Evolutionary conservation across 1,140 invertebrate species (phyloP), one percentile per base, ranked within the genome.

Genomic region (Tenebrio molitor): DNA sequence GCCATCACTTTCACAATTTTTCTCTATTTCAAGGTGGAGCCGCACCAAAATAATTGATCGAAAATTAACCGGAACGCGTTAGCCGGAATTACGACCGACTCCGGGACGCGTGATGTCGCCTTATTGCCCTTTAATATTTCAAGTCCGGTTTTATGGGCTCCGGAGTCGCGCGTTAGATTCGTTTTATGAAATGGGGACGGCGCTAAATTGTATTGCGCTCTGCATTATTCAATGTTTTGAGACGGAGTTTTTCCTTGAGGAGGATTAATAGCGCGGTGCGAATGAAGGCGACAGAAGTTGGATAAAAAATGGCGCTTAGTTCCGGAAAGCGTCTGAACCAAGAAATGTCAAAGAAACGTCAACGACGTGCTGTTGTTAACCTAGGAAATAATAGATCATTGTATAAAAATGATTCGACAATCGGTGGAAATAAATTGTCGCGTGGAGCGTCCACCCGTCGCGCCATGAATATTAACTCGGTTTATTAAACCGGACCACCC

Each of bases 181-280:
- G 46, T 53, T 53, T 53, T 53, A 53, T 53, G 46, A 53, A 53
- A 53, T 53, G 46, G 46, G 46, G 14, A 46, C 42, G 42, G 42
- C 42, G 42, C 42, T 46, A 46, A 46, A 46, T 46, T 46, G 42
- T 46, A 46, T 46, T 46, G 42, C 42, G 42, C 12, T 4, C 1
- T 46, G 14, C 5, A 46, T 46, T 46, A 46, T 46, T 46, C 42
- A 46, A 16, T 16, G 42, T 4, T 33, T 33, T 10, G 10, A 33
- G 29, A 33, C 29, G 29, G 29, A 33, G 29, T 33, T 33, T 33
- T 33, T 33, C 29, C 29, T 5, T 4, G 29, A 5, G 29, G 10
- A 33, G 29, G 29, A 33, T 33, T 33, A 33, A 33, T 33, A 33
- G 29, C 10, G 29, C 4, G 10, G 29, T 33, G 29, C 4, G 29